Evolutionary conservation across 2,888 invertebrate species (phyloP), one percentile per base, ranked within the genome.

Genomic region (Lasioglossum villosulum): DNA sequence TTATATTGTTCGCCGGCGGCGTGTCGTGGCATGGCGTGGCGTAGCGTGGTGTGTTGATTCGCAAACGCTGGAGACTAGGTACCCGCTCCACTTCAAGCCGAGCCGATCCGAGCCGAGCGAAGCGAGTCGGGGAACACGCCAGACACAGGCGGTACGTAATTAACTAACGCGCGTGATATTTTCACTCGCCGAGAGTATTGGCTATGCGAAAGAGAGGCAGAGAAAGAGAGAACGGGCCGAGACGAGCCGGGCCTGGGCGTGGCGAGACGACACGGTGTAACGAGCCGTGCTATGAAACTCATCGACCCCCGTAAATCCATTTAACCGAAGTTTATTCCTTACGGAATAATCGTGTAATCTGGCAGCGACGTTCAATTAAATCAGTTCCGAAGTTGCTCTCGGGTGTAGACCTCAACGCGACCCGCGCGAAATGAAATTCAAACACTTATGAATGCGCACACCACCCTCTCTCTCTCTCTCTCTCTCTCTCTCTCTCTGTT

Each of bases 1-100:
- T 92, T 91, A 91, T 93, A 86, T 82, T 86, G 76, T 83, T 80
- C 86, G 78, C 82, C 81, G 83, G 34, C 56, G 78, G 52, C 23
- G 52, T 23, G 52, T 3, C 23, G 23, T 8, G 52, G 52, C 52
- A 8, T 52, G 52, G 23, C 52, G 23, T 52, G 52, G 23, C 23
- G 52, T 52, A 10, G 52, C 52, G 23, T 52, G 23, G 23, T 8
- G 23, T 3, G 52, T 23, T 23, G 52, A 56, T 73, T 59, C 68
- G 70, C 79, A 23, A 34, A 56, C 66, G 34, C 10, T 52, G 10
- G 10, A 52, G 23, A 34, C 37, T 59, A n/a, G 23, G 66, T 37
- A 37, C 37, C 37, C 68, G 68, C n/a, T 52, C 23, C 10, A 10
- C 0, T 52, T 52, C 52, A 6, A 23, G 52, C 23, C 52, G 52